Conservation (phyloP, 2,797 vertebrate species). For the Characodon lateralis region DNA sequence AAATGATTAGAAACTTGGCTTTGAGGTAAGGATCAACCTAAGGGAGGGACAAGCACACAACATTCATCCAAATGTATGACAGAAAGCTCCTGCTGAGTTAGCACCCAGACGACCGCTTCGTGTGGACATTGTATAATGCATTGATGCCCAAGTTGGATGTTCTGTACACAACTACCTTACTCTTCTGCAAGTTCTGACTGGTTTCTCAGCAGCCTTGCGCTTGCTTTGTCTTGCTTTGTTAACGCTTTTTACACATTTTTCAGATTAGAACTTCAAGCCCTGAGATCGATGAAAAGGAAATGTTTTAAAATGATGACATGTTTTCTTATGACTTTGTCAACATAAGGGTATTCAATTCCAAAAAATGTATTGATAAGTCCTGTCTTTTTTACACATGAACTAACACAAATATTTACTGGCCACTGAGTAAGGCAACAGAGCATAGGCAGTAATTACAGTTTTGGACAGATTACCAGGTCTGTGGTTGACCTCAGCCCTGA, state of each 20-base stretch:
- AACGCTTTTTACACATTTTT: neutral
- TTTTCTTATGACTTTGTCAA: neutral
- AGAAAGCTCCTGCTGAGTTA: neutral
- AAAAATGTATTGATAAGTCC: neutral
- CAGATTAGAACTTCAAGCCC: neutral
- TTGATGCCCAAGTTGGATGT: neutral
- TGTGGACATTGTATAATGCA: neutral
- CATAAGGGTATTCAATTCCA: neutral
- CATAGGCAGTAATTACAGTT: constrained; percentile 65
- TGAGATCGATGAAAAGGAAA: neutral
- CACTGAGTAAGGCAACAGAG: constrained; percentile 37
- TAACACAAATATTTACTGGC: constrained; percentile 25
- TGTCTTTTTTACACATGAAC: constrained; percentile 2
- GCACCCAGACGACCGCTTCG: neutral
- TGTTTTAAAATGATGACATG: neutral
- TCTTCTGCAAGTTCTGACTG: neutral
- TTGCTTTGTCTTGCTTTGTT: neutral
- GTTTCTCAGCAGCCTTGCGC: neutral
- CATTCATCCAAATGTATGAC: neutral
- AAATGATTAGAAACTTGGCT: neutral
- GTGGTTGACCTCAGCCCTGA: constrained; percentile 67
- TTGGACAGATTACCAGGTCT: constrained; percentile 58
- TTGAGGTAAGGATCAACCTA: neutral
- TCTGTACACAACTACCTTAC: neutral
- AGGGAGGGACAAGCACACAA: neutral